A percentile compares a stretch with the other conserved stretches of the same genome.
These are phyloP conservation scores for Nasonia longicornis DNA, from an alignment of 1,140 invertebrate species.

Conservation along the genomic window DNA sequence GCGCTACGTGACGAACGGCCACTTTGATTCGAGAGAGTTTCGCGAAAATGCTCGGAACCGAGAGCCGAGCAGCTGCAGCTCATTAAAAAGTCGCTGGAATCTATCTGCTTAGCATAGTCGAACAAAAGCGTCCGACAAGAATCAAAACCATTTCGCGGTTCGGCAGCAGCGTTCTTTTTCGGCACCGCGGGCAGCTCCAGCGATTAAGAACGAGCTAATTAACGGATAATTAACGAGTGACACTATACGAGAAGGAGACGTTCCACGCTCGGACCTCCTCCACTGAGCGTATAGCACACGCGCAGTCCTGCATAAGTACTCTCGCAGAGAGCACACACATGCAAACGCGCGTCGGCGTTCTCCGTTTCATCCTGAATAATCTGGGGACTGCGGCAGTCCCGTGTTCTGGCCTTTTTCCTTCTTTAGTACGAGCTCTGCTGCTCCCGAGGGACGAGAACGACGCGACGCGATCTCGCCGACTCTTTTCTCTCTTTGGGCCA, in stretches of 20 bases:
- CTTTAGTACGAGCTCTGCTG: slow-evolving; percentile 51
- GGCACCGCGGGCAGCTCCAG: background rate
- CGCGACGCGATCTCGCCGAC: slow-evolving; percentile 28
- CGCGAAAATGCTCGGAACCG: too few relatives aligned
- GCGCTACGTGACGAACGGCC: too few relatives aligned
- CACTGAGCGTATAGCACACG: background rate
- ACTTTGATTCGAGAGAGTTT: too few relatives aligned
- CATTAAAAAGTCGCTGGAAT: slow-evolving; percentile 13
- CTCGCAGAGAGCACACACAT: slow-evolving; percentile 31
- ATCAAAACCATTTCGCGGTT: background rate
- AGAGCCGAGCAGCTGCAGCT: too few relatives aligned
- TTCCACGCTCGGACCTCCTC: slow-evolving; percentile 45
- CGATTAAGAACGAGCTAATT: slow-evolving; percentile 59
- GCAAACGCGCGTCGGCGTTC: slow-evolving; percentile 45
- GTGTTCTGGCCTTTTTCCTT: slow-evolving; percentile 54
- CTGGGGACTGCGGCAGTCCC: slow-evolving; percentile 49
- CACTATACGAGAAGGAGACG: slow-evolving; percentile 62
- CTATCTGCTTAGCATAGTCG: background rate
- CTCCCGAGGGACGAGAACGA: slow-evolving; percentile 42
- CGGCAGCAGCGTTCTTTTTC: background rate
- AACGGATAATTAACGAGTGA: slow-evolving; percentile 68
- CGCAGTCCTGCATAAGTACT: background rate
- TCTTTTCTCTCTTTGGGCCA: slow-evolving; percentile 47
- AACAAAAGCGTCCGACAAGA: slow-evolving; percentile 17
- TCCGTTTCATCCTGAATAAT: slow-evolving; percentile 53